phyloP scores from a whole-genome alignment of 2,888 invertebrate genomes.

The Leucophenga maculata region DNA sequence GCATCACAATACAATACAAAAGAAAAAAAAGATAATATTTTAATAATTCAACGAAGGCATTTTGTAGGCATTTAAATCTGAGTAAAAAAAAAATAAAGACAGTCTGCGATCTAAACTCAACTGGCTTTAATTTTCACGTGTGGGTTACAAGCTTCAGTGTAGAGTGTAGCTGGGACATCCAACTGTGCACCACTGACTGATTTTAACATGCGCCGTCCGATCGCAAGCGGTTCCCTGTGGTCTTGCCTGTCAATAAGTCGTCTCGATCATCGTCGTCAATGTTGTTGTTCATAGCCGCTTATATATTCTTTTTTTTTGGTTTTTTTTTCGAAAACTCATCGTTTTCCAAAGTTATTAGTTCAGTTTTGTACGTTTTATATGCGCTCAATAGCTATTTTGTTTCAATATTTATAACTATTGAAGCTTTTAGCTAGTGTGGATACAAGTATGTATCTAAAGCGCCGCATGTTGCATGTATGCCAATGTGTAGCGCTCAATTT shows the following conservation, averaged over 20 bases:
- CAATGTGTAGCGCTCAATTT: background rate
- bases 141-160: slow-evolving; percentile 49
- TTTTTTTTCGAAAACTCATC: slow-evolving; percentile 59
- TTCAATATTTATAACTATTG: slow-evolving; percentile 10
- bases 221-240: slow-evolving; percentile 24
- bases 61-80: slow-evolving; percentile 4
- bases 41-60: background rate
- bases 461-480: no score
- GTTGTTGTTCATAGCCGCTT: slow-evolving; percentile 20
- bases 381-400: slow-evolving; percentile 6
- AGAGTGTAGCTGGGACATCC: slow-evolving; percentile 1
- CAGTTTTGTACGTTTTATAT: slow-evolving; percentile 30
- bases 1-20: background rate
- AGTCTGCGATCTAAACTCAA: background rate
- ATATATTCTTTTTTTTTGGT: no score
- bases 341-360: slow-evolving; percentile 58
- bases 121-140: slow-evolving; percentile 45
- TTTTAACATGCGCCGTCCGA: slow-evolving; percentile 52
- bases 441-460: background rate
- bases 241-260: slow-evolving; percentile 23
- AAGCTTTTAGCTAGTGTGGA: background rate
- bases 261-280: slow-evolving; percentile 33
- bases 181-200: slow-evolving; percentile 54
- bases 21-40: slow-evolving; percentile 1
- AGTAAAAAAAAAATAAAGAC: background rate